Evolutionary conservation across 2,113 vertebrate species (phyloP).

Genomic region (Micronycteris hirsuta): DNA sequence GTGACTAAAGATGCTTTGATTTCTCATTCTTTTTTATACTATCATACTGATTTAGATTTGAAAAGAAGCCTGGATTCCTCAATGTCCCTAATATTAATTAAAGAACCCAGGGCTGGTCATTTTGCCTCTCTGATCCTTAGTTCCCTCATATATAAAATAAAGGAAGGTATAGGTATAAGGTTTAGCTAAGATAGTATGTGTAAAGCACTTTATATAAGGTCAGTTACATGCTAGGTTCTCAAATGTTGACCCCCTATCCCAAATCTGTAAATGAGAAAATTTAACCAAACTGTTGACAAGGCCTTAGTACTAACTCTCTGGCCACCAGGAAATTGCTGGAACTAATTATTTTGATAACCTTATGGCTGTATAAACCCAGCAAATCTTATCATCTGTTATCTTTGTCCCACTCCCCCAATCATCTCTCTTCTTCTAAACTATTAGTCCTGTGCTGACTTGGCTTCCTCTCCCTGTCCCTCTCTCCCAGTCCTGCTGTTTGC

Average conservation of each 20-base stretch:
- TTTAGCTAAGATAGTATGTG: not conserved
- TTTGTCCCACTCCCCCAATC: not conserved
- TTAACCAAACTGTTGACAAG: slow-evolving; percentile 2
- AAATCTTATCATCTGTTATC: not conserved
- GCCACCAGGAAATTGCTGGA: not conserved
- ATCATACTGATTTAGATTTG: not conserved
- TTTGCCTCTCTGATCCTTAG: not conserved
- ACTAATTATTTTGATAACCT: slow-evolving; percentile 28
- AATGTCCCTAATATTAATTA: not conserved
- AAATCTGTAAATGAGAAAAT: not conserved
- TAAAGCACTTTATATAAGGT: not conserved
- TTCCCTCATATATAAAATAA: not conserved
- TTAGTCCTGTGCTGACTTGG: not conserved
- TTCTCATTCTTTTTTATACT: slow-evolving; percentile 3
- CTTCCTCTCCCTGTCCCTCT: slow-evolving; percentile 1
- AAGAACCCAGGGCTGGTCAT: not conserved
- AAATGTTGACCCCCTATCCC: not conserved
- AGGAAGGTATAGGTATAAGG: too few species aligned
- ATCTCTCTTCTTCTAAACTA: not conserved
- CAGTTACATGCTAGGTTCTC: not conserved
- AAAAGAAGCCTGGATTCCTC: not conserved
- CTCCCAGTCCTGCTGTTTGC: not conserved
- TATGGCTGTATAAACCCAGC: not conserved
- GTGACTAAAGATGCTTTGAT: not conserved
- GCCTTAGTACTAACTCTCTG: not conserved